Percentiles rank a stretch among this genome's conserved stretches.
Evolutionary conservation across 2,113 vertebrate species (phyloP).

Genomic region (Ageneiosus marmoratus): DNA sequence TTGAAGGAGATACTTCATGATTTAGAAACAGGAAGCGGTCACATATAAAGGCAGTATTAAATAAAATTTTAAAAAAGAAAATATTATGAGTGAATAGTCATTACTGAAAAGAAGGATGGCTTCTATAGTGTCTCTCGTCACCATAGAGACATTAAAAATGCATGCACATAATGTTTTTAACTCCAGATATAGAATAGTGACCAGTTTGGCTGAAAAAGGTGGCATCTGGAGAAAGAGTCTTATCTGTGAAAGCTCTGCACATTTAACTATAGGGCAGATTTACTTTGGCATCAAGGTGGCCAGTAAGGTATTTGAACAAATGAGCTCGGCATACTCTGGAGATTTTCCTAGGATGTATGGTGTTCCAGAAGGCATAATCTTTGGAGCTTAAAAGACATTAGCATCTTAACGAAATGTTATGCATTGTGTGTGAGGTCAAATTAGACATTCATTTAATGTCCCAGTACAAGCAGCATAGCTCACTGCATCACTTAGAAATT

Average conservation of each 20-base stretch:
- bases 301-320: not conserved
- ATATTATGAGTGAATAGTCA: not conserved
- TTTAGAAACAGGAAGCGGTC: constrained; percentile 11
- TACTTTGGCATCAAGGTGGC: not conserved
- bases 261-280: not conserved
- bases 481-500: not conserved
- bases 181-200: not conserved
- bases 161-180: not conserved
- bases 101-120: not conserved
- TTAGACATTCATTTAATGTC: not conserved
- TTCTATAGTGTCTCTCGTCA: not conserved
- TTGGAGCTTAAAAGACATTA: not conserved
- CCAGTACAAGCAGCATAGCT: not conserved
- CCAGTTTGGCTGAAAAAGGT: not conserved
- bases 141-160: not conserved
- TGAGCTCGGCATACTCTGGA: not conserved
- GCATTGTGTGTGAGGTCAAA: not conserved
- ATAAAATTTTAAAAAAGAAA: not conserved
- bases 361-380: not conserved
- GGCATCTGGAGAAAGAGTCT: not conserved
- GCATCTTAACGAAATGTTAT: not conserved
- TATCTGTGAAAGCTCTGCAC: not conserved
- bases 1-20: not conserved
- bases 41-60: not conserved
- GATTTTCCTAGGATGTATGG: not conserved